Evolutionary conservation across 2,797 vertebrate genomes (phyloP).

Genomic region (Acrossocheilus wenchowensis): DNA sequence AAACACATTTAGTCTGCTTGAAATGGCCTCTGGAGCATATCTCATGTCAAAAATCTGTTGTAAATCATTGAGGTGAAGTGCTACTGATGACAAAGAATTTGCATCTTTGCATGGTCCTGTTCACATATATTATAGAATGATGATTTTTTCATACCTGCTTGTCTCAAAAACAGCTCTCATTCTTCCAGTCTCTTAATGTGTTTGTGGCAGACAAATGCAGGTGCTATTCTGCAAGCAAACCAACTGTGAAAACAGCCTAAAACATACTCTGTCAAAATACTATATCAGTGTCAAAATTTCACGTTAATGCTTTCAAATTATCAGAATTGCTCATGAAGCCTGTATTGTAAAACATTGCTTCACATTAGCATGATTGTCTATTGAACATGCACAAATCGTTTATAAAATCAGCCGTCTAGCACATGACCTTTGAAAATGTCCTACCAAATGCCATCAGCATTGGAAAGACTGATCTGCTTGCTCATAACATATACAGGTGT

Average conservation of each 20-base stretch:
- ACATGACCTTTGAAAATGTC: constrained; percentile 18
- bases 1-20: not conserved
- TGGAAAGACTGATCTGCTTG: not conserved
- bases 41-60: not conserved
- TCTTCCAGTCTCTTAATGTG: not conserved
- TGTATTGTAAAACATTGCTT: not conserved
- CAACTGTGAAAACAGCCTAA: not conserved
- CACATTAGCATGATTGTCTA: not conserved
- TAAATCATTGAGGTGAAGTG: not conserved
- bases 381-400: not conserved
- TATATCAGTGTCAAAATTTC: not conserved
- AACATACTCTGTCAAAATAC: not conserved
- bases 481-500: not conserved
- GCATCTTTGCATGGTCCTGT: not conserved
- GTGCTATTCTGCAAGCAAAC: not conserved
- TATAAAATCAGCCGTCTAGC: not conserved
- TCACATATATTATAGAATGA: not conserved
- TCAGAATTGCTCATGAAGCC: not conserved
- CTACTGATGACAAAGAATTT: not conserved
- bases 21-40: no score
- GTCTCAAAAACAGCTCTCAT: not conserved
- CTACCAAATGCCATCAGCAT: not conserved
- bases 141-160: not conserved
- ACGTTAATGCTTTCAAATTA: constrained; percentile 26
- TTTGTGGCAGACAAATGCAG: not conserved